These are phyloP conservation scores for Trichopria drosophilae DNA, from an alignment of 2,888 invertebrate species.

Conservation along the genomic window DNA sequence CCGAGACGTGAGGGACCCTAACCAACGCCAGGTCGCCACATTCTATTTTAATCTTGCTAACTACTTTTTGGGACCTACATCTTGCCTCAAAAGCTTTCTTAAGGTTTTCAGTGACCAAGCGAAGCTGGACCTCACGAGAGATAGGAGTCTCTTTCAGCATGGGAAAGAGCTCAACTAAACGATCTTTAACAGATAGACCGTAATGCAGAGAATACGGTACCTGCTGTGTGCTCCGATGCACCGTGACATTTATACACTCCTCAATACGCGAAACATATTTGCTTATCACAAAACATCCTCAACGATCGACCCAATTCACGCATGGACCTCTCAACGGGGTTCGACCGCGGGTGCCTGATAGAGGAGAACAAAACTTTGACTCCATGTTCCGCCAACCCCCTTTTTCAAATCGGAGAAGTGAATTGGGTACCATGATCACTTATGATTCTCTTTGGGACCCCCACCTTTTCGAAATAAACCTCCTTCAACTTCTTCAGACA, in stretches of 20 bases:
- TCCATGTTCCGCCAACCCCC: too few relatives aligned
- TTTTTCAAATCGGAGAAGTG: too few relatives aligned
- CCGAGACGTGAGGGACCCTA: neutral
- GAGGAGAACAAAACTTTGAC: constrained; percentile 11
- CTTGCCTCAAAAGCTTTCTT: neutral
- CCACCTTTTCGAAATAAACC: neutral
- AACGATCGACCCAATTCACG: constrained; percentile 29
- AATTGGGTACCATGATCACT: neutral
- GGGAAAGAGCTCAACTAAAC: too few relatives aligned
- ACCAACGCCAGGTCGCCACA: neutral
- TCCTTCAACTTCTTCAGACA: neutral
- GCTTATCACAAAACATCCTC: constrained; percentile 23
- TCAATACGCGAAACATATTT: neutral
- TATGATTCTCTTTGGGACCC: neutral
- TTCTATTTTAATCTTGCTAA: neutral
- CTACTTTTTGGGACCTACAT: neutral
- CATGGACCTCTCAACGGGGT: constrained; percentile 30
- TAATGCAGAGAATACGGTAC: neutral
- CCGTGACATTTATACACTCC: neutral
- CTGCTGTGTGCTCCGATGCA: neutral
- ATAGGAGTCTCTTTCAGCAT: too few relatives aligned
- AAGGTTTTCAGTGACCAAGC: neutral
- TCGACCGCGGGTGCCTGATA: constrained; percentile 30
- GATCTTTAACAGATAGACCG: too few relatives aligned
- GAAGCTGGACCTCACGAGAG: too few relatives aligned